These are phyloP conservation scores for Podotricha telesiphe DNA, from an alignment of 2,888 invertebrate species.

Conservation along the genomic window DNA sequence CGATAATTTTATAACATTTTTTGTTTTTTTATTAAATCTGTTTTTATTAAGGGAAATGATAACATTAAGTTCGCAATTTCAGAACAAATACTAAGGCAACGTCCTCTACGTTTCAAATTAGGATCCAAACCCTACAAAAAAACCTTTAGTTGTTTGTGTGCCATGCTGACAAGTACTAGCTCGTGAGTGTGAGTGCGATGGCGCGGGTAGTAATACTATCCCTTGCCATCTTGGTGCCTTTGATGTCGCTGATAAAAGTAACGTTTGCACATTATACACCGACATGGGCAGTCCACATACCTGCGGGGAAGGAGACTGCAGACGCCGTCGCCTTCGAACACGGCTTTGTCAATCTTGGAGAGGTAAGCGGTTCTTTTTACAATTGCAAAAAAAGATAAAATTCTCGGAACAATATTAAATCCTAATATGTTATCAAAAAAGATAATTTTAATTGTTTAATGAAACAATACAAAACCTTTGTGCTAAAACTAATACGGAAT, in stretches of 20 bases:
- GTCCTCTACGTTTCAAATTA: constrained; percentile 37
- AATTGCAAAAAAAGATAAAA: not conserved
- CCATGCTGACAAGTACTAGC: constrained; percentile 81
- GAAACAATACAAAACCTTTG: constrained; percentile 5
- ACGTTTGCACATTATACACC: constrained; percentile 86
- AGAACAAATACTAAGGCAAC: constrained; percentile 33
- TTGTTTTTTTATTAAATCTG: no score
- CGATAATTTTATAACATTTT: constrained; percentile 15
- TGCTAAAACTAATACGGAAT: not conserved
- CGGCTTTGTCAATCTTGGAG: constrained; percentile 92
- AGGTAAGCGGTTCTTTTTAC: constrained; percentile 85
- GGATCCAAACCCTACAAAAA: constrained; percentile 28
- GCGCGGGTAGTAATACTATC: constrained; percentile 65
- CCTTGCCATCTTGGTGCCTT: constrained; percentile 65
- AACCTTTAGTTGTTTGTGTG: constrained; percentile 59
- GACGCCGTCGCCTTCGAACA: constrained; percentile 90
- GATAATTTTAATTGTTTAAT: not conserved
- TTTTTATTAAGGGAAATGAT: no score
- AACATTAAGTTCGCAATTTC: constrained; percentile 15
- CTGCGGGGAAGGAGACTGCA: constrained; percentile 87
- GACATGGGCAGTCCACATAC: constrained; percentile 94
- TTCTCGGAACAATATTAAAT: not conserved
- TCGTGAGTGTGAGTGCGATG: constrained; percentile 76
- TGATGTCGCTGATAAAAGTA: constrained; percentile 60
- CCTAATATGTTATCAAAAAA: not conserved